These are phyloP conservation scores for Rhadina sibilatrix DNA, from an alignment of 2,113 vertebrate genomes.

Conservation along the genomic window DNA sequence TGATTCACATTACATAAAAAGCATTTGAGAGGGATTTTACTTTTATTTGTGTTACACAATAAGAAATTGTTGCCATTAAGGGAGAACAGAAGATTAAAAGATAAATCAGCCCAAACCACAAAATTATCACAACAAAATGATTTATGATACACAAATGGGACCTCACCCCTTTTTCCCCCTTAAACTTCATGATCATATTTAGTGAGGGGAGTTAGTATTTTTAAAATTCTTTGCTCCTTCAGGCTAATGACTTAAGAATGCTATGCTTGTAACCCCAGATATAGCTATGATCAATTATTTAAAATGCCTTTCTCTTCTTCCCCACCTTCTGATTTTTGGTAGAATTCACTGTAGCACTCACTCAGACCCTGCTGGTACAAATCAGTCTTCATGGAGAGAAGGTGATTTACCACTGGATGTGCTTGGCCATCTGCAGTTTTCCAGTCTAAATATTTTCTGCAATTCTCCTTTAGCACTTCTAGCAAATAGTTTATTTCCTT, in stretches of 20 bases:
- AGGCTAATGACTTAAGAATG: slow-evolving; percentile 44
- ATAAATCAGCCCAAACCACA: background rate
- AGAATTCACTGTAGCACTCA: slow-evolving; percentile 17
- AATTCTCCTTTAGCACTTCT: background rate
- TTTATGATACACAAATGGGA: background rate
- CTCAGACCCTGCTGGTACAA: slow-evolving; percentile 53
- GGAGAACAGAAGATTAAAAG: background rate
- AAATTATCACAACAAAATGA: background rate
- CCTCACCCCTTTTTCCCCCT: fast-evolving
- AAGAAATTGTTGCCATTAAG: background rate
- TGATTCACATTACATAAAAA: slow-evolving; percentile 40
- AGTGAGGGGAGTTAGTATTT: slow-evolving; percentile 5
- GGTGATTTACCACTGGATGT: slow-evolving; percentile 12
- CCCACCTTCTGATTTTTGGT: background rate
- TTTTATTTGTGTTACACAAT: background rate
- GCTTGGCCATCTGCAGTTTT: slow-evolving; percentile 45
- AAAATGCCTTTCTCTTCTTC: background rate
- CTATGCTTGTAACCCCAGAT: slow-evolving; percentile 8
- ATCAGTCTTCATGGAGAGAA: slow-evolving; percentile 50
- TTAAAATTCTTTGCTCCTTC: slow-evolving; percentile 20
- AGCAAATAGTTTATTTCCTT: slow-evolving; percentile 56
- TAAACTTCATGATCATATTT: background rate
- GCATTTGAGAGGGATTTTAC: background rate
- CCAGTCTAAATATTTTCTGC: slow-evolving; percentile 12
- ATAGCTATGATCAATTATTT: slow-evolving; percentile 43